Evolutionary conservation across 1,140 invertebrate genomes (phyloP).

Genomic region (Zaprionus lachaisei): DNA sequence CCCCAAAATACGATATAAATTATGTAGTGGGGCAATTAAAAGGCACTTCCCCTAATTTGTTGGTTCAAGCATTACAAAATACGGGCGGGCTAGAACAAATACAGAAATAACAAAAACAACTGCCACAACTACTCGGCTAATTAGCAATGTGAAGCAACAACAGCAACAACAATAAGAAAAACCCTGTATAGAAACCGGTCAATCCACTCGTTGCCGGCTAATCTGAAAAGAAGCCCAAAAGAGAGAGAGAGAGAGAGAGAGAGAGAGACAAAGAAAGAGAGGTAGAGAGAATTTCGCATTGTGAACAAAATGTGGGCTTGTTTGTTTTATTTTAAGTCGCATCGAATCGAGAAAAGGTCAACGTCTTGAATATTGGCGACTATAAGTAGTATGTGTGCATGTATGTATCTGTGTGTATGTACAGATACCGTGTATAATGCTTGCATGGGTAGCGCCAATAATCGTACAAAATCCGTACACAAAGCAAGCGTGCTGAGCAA

Average conservation of each 20-base stretch:
- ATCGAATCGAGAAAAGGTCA: constrained; percentile 36
- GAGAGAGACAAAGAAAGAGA: not conserved
- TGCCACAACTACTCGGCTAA: constrained; percentile 42
- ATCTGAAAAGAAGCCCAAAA: constrained; percentile 22
- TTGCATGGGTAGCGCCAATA: constrained; percentile 22
- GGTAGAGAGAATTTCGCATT: constrained; percentile 40
- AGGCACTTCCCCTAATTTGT: constrained; percentile 44
- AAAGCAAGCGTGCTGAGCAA: constrained; percentile 29
- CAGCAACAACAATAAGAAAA: constrained; percentile 17
- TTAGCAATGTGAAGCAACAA: constrained; percentile 40
- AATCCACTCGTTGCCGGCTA: constrained; percentile 48
- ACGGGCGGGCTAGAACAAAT: constrained; percentile 13
- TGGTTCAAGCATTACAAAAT: constrained; percentile 39
- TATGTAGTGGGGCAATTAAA: constrained; percentile 40
- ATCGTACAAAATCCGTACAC: constrained; percentile 21
- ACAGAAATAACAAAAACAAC: not conserved
- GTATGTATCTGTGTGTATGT: not conserved
- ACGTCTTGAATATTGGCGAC: constrained; percentile 40
- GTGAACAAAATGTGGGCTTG: constrained; percentile 22
- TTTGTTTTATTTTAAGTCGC: constrained; percentile 27
- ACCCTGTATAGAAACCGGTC: constrained; percentile 35
- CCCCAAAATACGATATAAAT: constrained; percentile 29
- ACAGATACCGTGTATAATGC: not conserved
- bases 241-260: too few relatives aligned
- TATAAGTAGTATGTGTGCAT: constrained; percentile 1